Conservation (phyloP, 2,888 invertebrate genomes). For the Nomada hirtipes region DNA sequence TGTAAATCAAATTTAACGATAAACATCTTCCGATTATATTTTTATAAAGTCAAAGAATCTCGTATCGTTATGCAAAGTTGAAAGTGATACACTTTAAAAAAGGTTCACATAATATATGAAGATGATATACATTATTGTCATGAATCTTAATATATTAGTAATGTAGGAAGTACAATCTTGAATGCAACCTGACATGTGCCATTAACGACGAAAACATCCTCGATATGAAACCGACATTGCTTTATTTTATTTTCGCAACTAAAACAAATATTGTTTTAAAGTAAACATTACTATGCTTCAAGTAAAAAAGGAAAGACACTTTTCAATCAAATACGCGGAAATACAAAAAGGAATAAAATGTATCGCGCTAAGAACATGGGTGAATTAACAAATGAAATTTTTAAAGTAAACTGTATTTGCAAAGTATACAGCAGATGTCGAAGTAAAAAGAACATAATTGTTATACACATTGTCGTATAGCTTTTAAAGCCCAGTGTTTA, state of each 20-base stretch:
- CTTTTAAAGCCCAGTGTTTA: background rate
- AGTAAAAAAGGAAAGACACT: background rate
- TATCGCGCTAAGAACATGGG: background rate
- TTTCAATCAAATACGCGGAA: background rate
- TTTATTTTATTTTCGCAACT: slow-evolving; percentile 63
- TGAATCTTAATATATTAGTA: slow-evolving; percentile 49
- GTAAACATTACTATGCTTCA: slow-evolving; percentile 2
- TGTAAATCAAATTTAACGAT: slow-evolving; percentile 26
- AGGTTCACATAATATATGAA: slow-evolving; percentile 30
- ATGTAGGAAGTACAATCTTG: slow-evolving; percentile 25
- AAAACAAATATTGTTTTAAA: slow-evolving; percentile 56
- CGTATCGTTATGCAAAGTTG: slow-evolving; percentile 27
- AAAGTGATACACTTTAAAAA: slow-evolving; percentile 29
- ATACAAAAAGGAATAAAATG: background rate
- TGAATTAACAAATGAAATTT: slow-evolving; percentile 3
- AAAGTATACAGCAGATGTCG: background rate
- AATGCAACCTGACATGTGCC: slow-evolving; percentile 24
- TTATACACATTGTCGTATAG: background rate
- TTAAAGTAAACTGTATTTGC: slow-evolving; percentile 4
- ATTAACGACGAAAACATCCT: slow-evolving; percentile 26
- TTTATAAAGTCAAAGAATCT: slow-evolving; percentile 12
- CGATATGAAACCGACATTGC: slow-evolving; percentile 41
- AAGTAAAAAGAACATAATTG: background rate
- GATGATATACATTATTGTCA: slow-evolving; percentile 31
- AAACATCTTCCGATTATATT: slow-evolving; percentile 7